A percentile compares a stretch with the other conserved stretches of the same genome.
Conservation (phyloP, 2,797 vertebrate genomes). For the Platalea minor region DNA sequence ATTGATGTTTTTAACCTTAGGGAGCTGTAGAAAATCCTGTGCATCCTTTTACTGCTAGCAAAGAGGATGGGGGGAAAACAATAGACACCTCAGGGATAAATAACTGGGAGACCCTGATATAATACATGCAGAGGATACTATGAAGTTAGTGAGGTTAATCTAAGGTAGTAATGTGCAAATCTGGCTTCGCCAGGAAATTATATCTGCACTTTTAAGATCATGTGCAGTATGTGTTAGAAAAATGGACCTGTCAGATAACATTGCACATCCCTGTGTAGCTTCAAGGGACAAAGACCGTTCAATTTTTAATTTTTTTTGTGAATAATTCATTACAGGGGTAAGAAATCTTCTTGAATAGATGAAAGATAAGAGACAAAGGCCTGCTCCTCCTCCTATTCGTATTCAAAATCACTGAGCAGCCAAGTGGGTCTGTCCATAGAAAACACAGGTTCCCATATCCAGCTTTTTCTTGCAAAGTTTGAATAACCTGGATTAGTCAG, state of each 20-base stretch:
- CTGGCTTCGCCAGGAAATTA: neutral
- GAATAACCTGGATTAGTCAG: neutral
- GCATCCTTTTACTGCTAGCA: neutral
- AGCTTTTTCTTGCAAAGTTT: neutral
- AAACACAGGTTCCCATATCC: neutral
- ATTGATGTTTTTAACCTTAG: neutral
- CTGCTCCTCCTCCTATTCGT: neutral
- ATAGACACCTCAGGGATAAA: neutral
- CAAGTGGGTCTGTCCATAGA: neutral
- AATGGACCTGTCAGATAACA: slow-evolving; percentile 38
- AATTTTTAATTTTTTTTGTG: slow-evolving; percentile 26
- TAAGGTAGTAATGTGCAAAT: neutral
- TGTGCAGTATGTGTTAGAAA: neutral
- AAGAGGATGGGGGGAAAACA: neutral
- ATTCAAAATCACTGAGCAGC: neutral
- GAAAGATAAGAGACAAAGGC: slow-evolving; percentile 7
- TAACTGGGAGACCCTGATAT: neutral
- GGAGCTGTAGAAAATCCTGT: neutral
- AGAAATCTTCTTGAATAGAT: slow-evolving; percentile 21
- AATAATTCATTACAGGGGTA: slow-evolving; percentile 20
- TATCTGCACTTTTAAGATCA: neutral
- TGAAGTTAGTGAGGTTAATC: neutral
- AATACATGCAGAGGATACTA: neutral
- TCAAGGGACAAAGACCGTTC: neutral
- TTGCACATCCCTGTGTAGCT: neutral